phyloP scores from a whole-genome alignment of 2,113 vertebrate genomes.

The Phylloscopus whistleri region DNA sequence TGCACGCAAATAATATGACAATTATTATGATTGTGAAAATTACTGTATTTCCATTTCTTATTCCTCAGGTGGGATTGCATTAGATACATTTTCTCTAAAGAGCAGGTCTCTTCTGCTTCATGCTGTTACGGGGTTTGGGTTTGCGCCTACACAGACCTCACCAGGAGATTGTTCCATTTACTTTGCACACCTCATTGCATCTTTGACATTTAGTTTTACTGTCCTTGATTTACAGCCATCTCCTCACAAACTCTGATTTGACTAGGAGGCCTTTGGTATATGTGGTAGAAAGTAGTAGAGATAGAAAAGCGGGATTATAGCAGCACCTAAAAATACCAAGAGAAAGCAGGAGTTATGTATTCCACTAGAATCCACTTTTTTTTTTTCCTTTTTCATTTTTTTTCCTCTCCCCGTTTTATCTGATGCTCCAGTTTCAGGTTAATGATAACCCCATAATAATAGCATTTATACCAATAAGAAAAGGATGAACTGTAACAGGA shows the following conservation, averaged over 20 bases:
- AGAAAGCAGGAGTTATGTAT: background rate
- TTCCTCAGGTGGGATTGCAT: background rate
- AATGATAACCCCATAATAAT: background rate
- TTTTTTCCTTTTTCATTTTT: background rate
- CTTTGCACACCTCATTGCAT: background rate
- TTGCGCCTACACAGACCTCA: background rate
- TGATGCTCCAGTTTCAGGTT: background rate
- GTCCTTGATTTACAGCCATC: background rate
- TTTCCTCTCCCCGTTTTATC: background rate
- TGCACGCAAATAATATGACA: background rate
- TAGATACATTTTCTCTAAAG: background rate
- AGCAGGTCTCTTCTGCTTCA: background rate
- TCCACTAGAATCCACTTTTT: background rate
- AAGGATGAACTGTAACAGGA: background rate
- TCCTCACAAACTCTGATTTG: background rate
- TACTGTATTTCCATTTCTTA: background rate
- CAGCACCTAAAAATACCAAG: background rate
- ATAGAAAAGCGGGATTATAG: background rate
- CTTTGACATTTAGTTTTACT: background rate
- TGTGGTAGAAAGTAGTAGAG: background rate
- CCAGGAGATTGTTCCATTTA: background rate
- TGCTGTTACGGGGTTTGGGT: background rate
- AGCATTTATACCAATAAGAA: background rate
- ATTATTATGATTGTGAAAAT: background rate
- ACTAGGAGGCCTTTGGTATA: background rate